phyloP scores from a whole-genome alignment of 1,140 invertebrate species.

The Mesaphorura yosii region DNA sequence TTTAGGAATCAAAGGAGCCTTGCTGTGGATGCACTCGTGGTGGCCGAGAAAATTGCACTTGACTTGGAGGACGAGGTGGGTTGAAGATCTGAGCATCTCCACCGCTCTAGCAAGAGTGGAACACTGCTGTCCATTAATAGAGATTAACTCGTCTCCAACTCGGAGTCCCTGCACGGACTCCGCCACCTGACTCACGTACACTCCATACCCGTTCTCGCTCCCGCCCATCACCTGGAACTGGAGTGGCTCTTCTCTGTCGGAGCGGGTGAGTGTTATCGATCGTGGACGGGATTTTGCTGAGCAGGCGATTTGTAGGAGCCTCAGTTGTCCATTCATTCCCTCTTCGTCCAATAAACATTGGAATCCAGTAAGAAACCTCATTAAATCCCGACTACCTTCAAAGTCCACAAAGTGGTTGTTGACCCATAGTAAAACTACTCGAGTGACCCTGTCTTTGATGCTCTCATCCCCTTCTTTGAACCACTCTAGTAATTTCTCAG shows the following conservation, averaged over 20 bases:
- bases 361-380: slow-evolving; percentile 85
- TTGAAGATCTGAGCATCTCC: slow-evolving; percentile 83
- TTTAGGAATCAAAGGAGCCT: no score
- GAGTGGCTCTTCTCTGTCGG: slow-evolving; percentile 79
- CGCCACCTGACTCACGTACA: slow-evolving; percentile 78
- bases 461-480: slow-evolving; percentile 66
- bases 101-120: slow-evolving; percentile 76
- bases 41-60: slow-evolving; percentile 72
- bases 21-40: slow-evolving; percentile 21
- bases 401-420: slow-evolving; percentile 99
- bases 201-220: slow-evolving; percentile 76
- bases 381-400: slow-evolving; percentile 90
- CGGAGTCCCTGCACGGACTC: slow-evolving; percentile 85
- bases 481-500: slow-evolving; percentile 2
- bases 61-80: slow-evolving; percentile 89
- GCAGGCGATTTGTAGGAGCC: slow-evolving; percentile 88
- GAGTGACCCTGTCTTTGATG: slow-evolving; percentile 76
- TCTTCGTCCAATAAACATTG: slow-evolving; percentile 69
- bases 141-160: slow-evolving; percentile 90
- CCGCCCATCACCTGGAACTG: slow-evolving; percentile 91
- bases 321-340: slow-evolving; percentile 40
- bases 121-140: slow-evolving; percentile 94
- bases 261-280: slow-evolving; percentile 78
- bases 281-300: slow-evolving; percentile 86
- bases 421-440: slow-evolving; percentile 89